Conservation (phyloP, 2,888 invertebrate genomes). For the Megaustenia siamemsis region DNA sequence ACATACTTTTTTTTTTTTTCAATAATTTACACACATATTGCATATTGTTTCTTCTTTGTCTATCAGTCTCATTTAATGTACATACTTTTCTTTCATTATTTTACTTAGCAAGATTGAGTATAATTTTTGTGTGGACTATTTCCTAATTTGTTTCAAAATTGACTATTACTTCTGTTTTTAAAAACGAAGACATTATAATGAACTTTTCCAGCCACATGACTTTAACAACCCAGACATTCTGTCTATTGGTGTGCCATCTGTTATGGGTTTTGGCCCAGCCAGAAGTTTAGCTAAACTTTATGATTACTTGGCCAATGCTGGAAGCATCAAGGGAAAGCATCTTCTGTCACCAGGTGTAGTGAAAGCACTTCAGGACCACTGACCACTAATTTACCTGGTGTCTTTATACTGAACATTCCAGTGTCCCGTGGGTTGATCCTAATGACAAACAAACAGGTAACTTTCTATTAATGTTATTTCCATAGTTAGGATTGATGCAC, state of each 20-base stretch:
- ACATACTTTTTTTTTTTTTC: no score
- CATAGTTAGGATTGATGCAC: no score
- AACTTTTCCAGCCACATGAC: conserved; percentile 3
- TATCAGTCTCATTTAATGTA: no score
- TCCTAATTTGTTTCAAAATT: no score
- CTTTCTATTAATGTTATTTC: background rate
- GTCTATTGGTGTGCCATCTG: conserved; percentile 71
- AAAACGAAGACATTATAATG: background rate
- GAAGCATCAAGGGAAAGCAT: conserved; percentile 59
- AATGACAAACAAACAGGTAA: conserved; percentile 3
- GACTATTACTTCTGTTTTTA: no score
- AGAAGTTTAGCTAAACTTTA: conserved; percentile 73
- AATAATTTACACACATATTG: no score
- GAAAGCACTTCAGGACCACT: conserved; percentile 7
- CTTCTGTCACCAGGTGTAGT: conserved; percentile 55
- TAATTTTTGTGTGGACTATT: no score
- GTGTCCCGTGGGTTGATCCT: conserved; percentile 26
- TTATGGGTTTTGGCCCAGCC: conserved; percentile 74
- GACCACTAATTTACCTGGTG: background rate
- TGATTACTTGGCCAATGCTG: conserved; percentile 73
- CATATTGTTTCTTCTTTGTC: no score
- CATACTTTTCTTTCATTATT: no score
- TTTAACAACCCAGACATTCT: conserved; percentile 71
- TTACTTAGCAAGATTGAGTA: no score
- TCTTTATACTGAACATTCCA: background rate